Conservation (phyloP, 1,140 invertebrate species). For the Chironomus striatipennis region DNA sequence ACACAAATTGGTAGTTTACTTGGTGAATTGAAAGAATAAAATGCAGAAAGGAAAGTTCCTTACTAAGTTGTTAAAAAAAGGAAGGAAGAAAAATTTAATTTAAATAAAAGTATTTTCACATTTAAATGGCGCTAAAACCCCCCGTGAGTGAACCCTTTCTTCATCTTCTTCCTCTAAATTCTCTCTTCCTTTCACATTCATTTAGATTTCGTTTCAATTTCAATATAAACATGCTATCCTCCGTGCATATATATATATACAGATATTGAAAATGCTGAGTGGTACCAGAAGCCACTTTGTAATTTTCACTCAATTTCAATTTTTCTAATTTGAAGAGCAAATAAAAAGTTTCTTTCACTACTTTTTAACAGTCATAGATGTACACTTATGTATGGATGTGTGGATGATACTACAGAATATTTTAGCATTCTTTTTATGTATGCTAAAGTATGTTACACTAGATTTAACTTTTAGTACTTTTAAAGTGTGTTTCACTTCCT, state of each 20-base stretch:
- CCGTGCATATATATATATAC: too few relatives aligned
- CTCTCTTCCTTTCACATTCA: neutral
- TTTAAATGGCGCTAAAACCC: neutral
- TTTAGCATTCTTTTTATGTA: neutral
- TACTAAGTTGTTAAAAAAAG: neutral
- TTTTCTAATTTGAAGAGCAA: neutral
- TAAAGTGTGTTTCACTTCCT: too few relatives aligned
- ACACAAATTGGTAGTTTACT: neutral
- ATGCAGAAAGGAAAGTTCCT: neutral
- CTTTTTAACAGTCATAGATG: too few relatives aligned
- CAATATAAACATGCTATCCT: too few relatives aligned
- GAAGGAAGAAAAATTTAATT: conserved; percentile 17
- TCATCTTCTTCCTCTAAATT: too few relatives aligned
- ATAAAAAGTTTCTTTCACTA: too few relatives aligned
- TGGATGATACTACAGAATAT: neutral
- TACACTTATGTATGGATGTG: too few relatives aligned
- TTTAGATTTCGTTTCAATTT: neutral
- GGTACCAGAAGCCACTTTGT: conserved; percentile 5
- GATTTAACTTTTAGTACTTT: conserved; percentile 10
- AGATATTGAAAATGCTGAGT: too few relatives aligned
- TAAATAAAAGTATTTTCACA: conserved; percentile 22
- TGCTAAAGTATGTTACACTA: neutral
- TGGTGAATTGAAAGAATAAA: neutral
- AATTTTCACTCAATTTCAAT: conserved; percentile 14
- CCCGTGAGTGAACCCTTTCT: neutral